These are phyloP conservation scores for Lepidocolaptes lacrymiger DNA, from an alignment of 2,797 vertebrate species.

Conservation along the genomic window DNA sequence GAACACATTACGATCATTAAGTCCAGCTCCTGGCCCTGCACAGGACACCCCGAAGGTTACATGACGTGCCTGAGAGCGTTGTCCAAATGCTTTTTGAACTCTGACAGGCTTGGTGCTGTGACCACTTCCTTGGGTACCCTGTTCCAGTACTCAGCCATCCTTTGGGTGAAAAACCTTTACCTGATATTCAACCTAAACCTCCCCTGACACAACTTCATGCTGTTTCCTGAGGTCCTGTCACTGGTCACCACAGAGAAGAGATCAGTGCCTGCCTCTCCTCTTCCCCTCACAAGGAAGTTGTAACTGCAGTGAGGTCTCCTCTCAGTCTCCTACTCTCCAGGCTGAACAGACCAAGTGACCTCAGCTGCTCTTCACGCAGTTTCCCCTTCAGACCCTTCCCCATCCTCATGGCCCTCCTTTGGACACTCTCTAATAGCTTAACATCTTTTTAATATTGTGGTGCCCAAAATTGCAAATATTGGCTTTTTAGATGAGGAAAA, in stretches of 20 bases:
- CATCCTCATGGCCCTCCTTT: neutral
- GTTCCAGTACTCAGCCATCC: neutral
- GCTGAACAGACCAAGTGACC: neutral
- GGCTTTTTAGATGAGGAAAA: neutral
- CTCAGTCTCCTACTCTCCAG: neutral
- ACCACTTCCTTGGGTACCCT: neutral
- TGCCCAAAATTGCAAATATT: neutral
- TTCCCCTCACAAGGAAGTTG: neutral
- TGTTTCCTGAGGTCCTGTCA: neutral
- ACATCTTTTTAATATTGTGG: neutral
- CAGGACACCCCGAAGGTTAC: neutral
- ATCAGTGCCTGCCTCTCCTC: neutral
- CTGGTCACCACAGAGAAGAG: neutral
- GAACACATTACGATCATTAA: neutral
- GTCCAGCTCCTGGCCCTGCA: neutral
- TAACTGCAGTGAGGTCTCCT: neutral
- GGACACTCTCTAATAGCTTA: neutral
- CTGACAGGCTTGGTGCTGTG: neutral
- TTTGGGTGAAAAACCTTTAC: neutral
- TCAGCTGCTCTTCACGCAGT: neutral
- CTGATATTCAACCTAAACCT: neutral
- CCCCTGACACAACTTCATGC: neutral
- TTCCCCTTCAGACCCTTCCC: neutral
- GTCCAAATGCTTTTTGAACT: neutral
- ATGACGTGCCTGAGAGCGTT: neutral